Evolutionary conservation across 2,797 vertebrate species (phyloP), one percentile per base, ranked within the genome.

Genomic region (Coracias cyanogaster): DNA sequence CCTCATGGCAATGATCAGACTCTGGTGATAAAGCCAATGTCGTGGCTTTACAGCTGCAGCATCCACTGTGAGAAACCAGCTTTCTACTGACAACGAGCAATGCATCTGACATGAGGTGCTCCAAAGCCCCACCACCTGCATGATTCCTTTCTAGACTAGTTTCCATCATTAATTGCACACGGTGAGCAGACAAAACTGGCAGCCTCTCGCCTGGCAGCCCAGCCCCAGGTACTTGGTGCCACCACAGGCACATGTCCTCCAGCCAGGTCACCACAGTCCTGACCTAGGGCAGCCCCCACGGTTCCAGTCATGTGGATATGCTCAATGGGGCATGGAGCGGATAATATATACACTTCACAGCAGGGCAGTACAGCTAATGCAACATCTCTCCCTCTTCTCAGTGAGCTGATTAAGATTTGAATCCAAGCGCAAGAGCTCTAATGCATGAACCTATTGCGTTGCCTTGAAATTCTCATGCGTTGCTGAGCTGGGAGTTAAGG

Each of bases 181-280:
- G 33, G 28, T 2, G 33, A 88, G 48, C 21, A 60, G 37, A 35
- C 8, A 33, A 41, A 85, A 37, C 67, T 10, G 41, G 39, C 41
- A 64, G 19, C 31, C 37, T 22, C 28, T 11, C 43, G 39, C 39
- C n/a, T 48, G 45, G 15, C 37, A 66, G n/a, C 48, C 31, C 6
- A 3, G 12, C 29, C 48, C 33, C 5, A 1, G 21, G 12, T 4
- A 1, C 24, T 3, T 1, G 2, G 35, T 31, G 11, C 66, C 17
- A 25, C 19, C 5, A 1, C 28, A 25, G 20, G 2, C 18, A 45
- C 12, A 2, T 9, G 5, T 4, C 31, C 48, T 25, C 29, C 45
- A 31, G 49, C 7, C 73, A 60, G 48, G 58, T 8, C 29, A 22
- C 8, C 48, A 12, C 21, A 7, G 9, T 8, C 22, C 79, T 16